Base-by-base conservation (phyloP, 1,140 invertebrate genomes). In the Asobara japonica region DNA sequence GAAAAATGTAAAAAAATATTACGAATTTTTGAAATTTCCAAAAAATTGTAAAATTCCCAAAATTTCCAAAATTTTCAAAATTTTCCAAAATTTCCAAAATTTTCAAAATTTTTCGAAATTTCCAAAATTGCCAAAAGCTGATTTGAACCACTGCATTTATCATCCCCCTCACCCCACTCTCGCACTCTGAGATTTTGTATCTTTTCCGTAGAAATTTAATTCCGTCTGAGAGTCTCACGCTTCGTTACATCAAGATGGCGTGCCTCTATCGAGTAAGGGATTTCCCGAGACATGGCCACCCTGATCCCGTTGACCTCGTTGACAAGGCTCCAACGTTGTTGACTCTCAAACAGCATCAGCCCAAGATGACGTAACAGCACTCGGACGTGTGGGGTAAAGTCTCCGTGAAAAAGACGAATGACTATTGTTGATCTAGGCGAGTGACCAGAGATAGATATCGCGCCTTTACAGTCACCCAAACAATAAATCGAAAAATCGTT, bases 391-490 rank as follows among this genome's bases (percentile, higher is more conserved):
- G n/a, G n/a, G n/a, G n/a, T n/a, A n/a, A n/a, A n/a, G n/a, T n/a
- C n/a, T n/a, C n/a, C n/a, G 51, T 10, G 38, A 60, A 73, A 68
- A 68, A 72, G 73, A 74, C 71, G 48, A 65, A 74, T 74, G 69
- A 48, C 38, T 13, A 48, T 60, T 74, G 73, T 72, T 75, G 73
- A 74, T 74, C 71, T 71, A 74, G 38, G 31, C 36, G 62, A 74
- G 62, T 61, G 45, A 67, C 48, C 11, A 20, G 22, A 65, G 31
- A 72, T 72, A 65, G 69, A 69, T 68, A 75, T 66, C 62, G 18
- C 31, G 29, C 33, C 36, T 60, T 41, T 67, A 16, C 10, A 45
- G 41, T 16, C n/a, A 13, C 13, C n/a, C 41, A 13, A 7, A 2
- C n/a, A 16, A 16, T 2, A 16, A 45, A 45, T 45, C 18, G 41